Evolutionary conservation across 1,140 invertebrate species (phyloP).

Genomic region (Mya arenaria): DNA sequence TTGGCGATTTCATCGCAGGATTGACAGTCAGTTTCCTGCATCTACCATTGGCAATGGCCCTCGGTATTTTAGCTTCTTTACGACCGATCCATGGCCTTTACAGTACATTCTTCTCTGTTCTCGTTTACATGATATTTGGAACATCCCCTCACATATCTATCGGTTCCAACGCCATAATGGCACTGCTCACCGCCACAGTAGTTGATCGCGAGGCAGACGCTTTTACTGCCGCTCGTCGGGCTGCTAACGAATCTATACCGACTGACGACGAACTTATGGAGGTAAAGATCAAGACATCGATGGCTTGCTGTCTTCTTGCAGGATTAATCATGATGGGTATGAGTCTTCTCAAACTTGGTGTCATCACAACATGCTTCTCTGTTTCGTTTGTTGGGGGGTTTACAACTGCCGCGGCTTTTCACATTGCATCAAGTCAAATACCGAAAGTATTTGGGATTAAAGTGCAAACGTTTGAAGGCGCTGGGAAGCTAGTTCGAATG

Average conservation of each 20-base stretch:
- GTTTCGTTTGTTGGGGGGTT: conserved; percentile 95
- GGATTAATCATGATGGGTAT: conserved; percentile 84
- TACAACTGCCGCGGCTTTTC: conserved; percentile 93
- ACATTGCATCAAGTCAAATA: conserved; percentile 95
- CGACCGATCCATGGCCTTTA: too few relatives aligned
- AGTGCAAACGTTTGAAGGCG: conserved; percentile 47
- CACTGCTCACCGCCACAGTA: conserved; percentile 58
- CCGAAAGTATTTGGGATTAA: conserved; percentile 86
- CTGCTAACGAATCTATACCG: not conserved
- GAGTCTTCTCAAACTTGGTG: conserved; percentile 90
- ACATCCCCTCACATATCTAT: conserved; percentile 70
- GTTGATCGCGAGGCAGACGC: conserved; percentile 43
- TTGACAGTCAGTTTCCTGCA: too few relatives aligned
- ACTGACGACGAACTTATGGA: conserved; percentile 25
- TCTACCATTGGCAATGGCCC: too few relatives aligned
- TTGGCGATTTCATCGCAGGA: too few relatives aligned
- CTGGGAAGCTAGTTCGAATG: conserved; percentile 67
- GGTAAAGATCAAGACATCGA: conserved; percentile 19
- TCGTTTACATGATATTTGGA: too few relatives aligned
- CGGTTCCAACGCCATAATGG: conserved; percentile 67
- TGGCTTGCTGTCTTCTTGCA: conserved; percentile 47
- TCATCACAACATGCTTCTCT: conserved; percentile 90
- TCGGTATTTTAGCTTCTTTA: too few relatives aligned
- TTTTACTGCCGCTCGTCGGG: too few relatives aligned
- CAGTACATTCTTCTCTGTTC: conserved; percentile 70